Conservation (phyloP, 2,888 invertebrate species). For the Patella depressa region DNA sequence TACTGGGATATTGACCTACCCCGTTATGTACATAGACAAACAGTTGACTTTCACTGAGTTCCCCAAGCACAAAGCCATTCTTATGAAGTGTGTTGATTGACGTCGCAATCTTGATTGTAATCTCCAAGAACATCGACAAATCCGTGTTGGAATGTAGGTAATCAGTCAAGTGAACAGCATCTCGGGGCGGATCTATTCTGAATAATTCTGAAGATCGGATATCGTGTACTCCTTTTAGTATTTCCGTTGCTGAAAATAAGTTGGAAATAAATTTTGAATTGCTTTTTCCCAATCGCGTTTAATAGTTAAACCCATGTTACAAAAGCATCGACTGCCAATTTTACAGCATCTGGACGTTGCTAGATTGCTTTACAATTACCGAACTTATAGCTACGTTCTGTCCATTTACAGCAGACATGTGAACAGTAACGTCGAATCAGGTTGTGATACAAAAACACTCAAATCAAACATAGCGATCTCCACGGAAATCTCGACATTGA, state of each 20-base stretch:
- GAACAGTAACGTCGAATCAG: too few species aligned
- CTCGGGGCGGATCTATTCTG: neutral
- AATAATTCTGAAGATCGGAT: neutral
- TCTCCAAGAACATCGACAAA: neutral
- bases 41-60: neutral
- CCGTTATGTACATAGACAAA: neutral
- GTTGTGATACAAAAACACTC: too few species aligned
- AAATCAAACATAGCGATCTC: too few species aligned
- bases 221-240: neutral
- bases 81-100: neutral
- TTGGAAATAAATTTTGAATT: neutral
- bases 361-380: too few species aligned
- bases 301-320: neutral
- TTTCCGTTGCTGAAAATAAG: neutral
- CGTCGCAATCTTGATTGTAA: neutral
- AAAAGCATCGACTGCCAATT: too few species aligned
- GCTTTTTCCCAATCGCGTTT: too few species aligned
- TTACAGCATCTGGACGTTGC: too few species aligned
- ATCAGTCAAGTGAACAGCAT: neutral
- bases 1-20: neutral
- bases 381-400: too few species aligned
- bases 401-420: too few species aligned
- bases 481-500: too few species aligned
- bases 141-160: neutral
- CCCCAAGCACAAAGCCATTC: neutral